Evolutionary conservation across 2,888 invertebrate species (phyloP), one percentile per base, ranked within the genome.

Genomic region (Marronus borbonicus): DNA sequence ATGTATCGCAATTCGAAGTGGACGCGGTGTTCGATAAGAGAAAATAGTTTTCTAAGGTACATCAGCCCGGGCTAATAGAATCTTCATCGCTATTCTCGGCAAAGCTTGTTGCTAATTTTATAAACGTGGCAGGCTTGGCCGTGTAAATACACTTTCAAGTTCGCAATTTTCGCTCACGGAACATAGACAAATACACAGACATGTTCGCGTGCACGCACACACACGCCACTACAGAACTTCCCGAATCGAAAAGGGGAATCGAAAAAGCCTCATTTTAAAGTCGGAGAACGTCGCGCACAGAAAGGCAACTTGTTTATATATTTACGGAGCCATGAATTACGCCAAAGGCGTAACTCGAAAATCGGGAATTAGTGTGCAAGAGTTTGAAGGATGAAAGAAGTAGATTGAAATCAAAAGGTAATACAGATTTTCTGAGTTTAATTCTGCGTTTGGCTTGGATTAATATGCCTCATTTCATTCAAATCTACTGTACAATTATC

Each of bases 111-210:
- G 72, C 58, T 72, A 72, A 72, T 72, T 72, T 58, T 17, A 72
- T 72, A 72, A 72, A 72, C 58, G 58, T 44, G 55, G 28, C 31
- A 55, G 31, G 52, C 5, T 14, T 14, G 44, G 50, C 28, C 17
- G 52, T 55, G 52, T 58, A 72, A 72, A 72, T 72, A 58, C 39
- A 20, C 72, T 58, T 72, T n/a, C 39, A 72, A 72, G 60, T 58
- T 58, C 28, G 72, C 20, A 72, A 60, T 72, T 72, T 72, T 58
- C 36, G 58, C 36, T 28, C 39, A 39, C 58, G 58, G 49, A 49
- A 49, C 24, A 44, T 44, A 62, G 14, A 62, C 31, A 10, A 28
- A 62, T 24, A 28, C 28, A 24, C 28, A 7, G 28, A n/a, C 28
- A 10, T 20, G 20, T 20, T 1, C 55, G 44, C 44, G 12, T 8